Percentiles rank a stretch among this genome's conserved stretches.
Conservation (phyloP, 2,888 invertebrate genomes). For the Volucella inflata region DNA sequence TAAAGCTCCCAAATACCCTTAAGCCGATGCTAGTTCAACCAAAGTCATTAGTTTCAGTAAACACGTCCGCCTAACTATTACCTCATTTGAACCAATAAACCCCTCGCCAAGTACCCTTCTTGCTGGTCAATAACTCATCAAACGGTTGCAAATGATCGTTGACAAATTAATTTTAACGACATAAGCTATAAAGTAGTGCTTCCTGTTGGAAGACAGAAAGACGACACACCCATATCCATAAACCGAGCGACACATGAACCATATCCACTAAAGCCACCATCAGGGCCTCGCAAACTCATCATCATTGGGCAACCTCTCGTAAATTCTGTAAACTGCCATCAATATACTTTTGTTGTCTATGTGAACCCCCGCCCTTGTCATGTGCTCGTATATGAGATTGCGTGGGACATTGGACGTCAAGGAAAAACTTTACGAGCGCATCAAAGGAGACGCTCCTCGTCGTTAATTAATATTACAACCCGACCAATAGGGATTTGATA, state of each 20-base stretch:
- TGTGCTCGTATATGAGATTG: neutral
- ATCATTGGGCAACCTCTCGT: slow-evolving; percentile 31
- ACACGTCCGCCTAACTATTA: slow-evolving; percentile 16
- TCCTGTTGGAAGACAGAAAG: neutral
- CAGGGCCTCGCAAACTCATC: slow-evolving; percentile 15
- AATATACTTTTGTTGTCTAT: neutral
- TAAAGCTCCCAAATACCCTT: neutral
- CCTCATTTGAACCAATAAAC: slow-evolving; percentile 36
- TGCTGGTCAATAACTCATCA: slow-evolving; percentile 31
- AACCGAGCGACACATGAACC: neutral
- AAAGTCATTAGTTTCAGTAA: neutral
- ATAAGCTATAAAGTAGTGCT: slow-evolving; percentile 37
- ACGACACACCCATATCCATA: neutral
- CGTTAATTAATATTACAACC: slow-evolving; percentile 40
- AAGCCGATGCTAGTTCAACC: neutral
- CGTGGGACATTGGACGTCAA: slow-evolving; percentile 25
- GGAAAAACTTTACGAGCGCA: slow-evolving; percentile 39
- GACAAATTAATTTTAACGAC: slow-evolving; percentile 54
- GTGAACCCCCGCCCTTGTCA: no score
- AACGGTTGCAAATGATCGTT: slow-evolving; percentile 48
- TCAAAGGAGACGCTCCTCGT: slow-evolving; percentile 31
- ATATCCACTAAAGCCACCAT: neutral
- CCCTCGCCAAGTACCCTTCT: slow-evolving; percentile 16
- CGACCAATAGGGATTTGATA: no score
- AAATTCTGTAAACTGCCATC: slow-evolving; percentile 44